A percentile compares a stretch with the other conserved stretches of the same genome.
These are phyloP conservation scores for Sinocyclocheilus maitianheensis DNA, from an alignment of 2,113 vertebrate species.

Conservation along the genomic window DNA sequence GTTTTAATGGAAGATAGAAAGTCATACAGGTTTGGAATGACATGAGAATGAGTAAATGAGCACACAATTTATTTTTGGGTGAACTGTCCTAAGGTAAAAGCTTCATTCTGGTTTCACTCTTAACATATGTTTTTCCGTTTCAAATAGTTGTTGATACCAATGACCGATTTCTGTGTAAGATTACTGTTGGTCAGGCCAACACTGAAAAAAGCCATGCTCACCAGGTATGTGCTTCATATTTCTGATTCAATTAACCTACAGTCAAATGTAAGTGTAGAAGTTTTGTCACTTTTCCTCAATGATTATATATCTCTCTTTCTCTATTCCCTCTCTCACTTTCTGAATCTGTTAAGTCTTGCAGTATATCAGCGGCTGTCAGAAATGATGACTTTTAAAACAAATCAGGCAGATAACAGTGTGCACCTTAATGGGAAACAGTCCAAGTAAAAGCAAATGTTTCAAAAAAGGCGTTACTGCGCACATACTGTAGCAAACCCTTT, in stretches of 20 bases:
- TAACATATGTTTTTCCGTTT: background rate
- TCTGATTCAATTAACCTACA: background rate
- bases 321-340: background rate
- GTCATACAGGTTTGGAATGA: background rate
- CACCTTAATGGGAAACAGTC: slow-evolving; percentile 64
- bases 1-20: background rate
- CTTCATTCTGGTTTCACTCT: background rate
- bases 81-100: background rate
- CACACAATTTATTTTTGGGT: background rate
- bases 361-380: slow-evolving; percentile 58
- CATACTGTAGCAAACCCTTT: slow-evolving; percentile 3
- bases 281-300: background rate
- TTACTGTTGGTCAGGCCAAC: slow-evolving; percentile 86
- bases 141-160: slow-evolving; percentile 85
- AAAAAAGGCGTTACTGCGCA: too few species aligned
- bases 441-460: slow-evolving; percentile 74
- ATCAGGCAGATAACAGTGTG: slow-evolving; percentile 66
- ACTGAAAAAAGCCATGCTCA: slow-evolving; percentile 87
- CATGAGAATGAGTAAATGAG: background rate
- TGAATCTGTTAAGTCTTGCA: slow-evolving; percentile 52
- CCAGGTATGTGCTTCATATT: slow-evolving; percentile 76
- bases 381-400: slow-evolving; percentile 66
- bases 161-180: slow-evolving; percentile 92
- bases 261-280: background rate
- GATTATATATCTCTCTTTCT: background rate